phyloP scores from a whole-genome alignment of 2,888 invertebrate species.

The Empis stercorea region DNA sequence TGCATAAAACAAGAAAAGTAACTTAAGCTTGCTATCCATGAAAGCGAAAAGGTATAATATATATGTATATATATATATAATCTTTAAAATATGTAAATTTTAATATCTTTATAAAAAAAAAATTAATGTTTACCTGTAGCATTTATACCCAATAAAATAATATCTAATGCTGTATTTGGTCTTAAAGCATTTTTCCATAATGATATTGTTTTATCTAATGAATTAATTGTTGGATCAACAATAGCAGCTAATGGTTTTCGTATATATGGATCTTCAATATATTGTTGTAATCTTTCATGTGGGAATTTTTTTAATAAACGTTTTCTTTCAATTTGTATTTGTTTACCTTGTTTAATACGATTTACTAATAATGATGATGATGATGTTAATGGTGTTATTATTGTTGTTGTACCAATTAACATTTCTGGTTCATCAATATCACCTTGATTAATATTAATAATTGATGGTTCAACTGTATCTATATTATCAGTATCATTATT shows the following conservation, averaged over 20 bases:
- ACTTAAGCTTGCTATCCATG: background rate
- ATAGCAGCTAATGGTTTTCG: conserved; percentile 35
- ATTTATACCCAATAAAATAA: conserved; percentile 33
- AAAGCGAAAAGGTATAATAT: background rate
- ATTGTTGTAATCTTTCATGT: conserved; percentile 33
- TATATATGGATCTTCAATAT: conserved; percentile 34
- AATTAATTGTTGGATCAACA: conserved; percentile 31
- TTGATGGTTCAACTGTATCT: conserved; percentile 3
- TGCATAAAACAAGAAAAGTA: no score
- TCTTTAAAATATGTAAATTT: background rate
- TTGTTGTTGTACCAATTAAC: conserved; percentile 13
- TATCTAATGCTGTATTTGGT: conserved; percentile 32
- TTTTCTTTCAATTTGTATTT: conserved; percentile 23
- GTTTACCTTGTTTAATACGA: conserved; percentile 26
- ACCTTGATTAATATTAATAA: conserved; percentile 7
- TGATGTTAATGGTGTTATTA: conserved; percentile 9
- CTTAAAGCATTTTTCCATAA: conserved; percentile 32
- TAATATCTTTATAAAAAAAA: no score
- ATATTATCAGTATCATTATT: conserved; percentile 13
- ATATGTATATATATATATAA: no score
- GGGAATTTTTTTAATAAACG: conserved; percentile 22
- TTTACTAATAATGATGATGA: conserved; percentile 2
- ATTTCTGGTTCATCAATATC: conserved; percentile 7
- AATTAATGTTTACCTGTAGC: conserved; percentile 25
- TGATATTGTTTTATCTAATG: conserved; percentile 30